Percentiles rank a stretch among this genome's conserved stretches.
These are phyloP conservation scores for Stratiomys singularior DNA, from an alignment of 2,888 invertebrate genomes.

Conservation along the genomic window DNA sequence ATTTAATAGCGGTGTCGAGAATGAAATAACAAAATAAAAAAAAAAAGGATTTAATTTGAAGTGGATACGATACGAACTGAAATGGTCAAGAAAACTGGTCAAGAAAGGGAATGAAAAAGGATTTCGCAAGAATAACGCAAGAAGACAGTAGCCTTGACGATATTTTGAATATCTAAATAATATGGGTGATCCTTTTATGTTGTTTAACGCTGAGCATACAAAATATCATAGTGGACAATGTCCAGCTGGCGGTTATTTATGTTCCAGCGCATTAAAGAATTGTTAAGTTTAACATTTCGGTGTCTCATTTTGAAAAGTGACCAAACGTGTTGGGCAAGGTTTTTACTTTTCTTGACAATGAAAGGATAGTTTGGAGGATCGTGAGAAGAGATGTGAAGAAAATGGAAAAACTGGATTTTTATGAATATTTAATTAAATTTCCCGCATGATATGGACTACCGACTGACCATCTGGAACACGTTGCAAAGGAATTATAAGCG, in stretches of 20 bases:
- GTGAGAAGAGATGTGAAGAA: constrained; percentile 18
- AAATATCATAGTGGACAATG: constrained; percentile 25
- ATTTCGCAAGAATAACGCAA: too few relatives aligned
- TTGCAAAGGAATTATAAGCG: neutral
- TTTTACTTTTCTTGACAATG: too few relatives aligned
- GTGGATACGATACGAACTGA: too few relatives aligned
- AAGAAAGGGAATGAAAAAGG: too few relatives aligned
- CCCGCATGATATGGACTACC: neutral
- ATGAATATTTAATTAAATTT: constrained; percentile 24
- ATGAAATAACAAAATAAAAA: too few relatives aligned
- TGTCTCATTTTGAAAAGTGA: constrained; percentile 16
- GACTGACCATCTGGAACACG: constrained; percentile 28
- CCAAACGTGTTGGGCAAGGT: constrained; percentile 5
- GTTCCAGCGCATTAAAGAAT: neutral
- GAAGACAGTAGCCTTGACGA: too few relatives aligned
- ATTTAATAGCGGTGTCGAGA: too few relatives aligned
- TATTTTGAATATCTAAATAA: too few relatives aligned
- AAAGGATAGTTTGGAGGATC: neutral
- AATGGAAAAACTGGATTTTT: constrained; percentile 32
- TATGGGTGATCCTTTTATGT: neutral
- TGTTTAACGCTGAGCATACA: neutral
- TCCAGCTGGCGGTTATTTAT: neutral
- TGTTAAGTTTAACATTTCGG: neutral
- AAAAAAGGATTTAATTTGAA: too few relatives aligned
- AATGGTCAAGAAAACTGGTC: too few relatives aligned